A percentile compares a stretch with the other conserved stretches of the same genome.
These are phyloP conservation scores for Gari tellinella DNA, from an alignment of 2,888 invertebrate species.

Conservation along the genomic window DNA sequence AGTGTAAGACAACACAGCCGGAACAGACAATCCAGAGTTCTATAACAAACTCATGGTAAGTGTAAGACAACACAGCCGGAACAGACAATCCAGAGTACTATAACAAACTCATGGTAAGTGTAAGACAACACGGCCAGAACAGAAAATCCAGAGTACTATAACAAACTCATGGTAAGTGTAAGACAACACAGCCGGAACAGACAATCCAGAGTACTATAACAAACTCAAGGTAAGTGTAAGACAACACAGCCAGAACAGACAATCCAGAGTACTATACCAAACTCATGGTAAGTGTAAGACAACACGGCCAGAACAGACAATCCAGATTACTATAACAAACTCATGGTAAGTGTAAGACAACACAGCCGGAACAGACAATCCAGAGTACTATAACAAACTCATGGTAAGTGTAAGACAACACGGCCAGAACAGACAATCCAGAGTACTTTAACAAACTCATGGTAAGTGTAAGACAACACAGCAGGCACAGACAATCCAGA, in stretches of 20 bases:
- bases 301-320: conserved; percentile 67
- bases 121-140: conserved; percentile 60
- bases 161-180: conserved; percentile 76
- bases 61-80: conserved; percentile 54
- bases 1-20: conserved; percentile 61
- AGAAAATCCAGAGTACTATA: conserved; percentile 77
- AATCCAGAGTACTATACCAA: conserved; percentile 78
- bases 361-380: conserved; percentile 69
- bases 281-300: conserved; percentile 73
- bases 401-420: conserved; percentile 72
- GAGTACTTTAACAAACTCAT: conserved; percentile 79
- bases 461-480: conserved; percentile 68
- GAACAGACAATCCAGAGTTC: conserved; percentile 75
- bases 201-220: conserved; percentile 78
- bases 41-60: conserved; percentile 79
- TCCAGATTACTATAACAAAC: conserved; percentile 77
- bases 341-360: conserved; percentile 75
- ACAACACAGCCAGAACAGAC: conserved; percentile 64
- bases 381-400: conserved; percentile 78
- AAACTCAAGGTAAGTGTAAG: conserved; percentile 77
- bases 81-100: conserved; percentile 78
- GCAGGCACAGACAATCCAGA: conserved; percentile 73
- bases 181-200: conserved; percentile 59
- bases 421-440: conserved; percentile 70
- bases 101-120: conserved; percentile 77